Base-by-base conservation (phyloP, 1,140 invertebrate species). In the Drosophila nannoptera region DNA sequence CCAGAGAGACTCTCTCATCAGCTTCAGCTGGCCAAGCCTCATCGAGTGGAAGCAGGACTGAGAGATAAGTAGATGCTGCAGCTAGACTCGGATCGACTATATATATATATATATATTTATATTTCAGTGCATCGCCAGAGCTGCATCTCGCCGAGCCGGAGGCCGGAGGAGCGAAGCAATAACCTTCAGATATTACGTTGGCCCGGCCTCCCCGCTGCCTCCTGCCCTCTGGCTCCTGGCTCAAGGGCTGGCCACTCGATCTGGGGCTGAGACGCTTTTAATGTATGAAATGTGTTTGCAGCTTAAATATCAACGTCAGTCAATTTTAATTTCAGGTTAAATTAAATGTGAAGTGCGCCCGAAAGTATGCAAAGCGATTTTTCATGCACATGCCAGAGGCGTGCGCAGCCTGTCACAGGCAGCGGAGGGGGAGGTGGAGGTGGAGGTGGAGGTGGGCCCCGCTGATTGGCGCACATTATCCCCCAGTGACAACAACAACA, bases 341-440 rank as follows among this genome's bases (percentile, higher is more conserved):
- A 78, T 83, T 82, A 84, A 78, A 84, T 78, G 75, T 78, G 78
- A 83, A 82, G 78, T 82, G 78, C 48, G 71, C 63, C 71, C 40
- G 54, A 61, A 75, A 75, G 72, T 77, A 75, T 84, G 76, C 73
- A 84, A 80, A 84, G 75, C 80, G 80, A 83, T 83, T 83, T 83
- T 80, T 83, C 76, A 84, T 83, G 78, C 78, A 83, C 78, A 75
- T 69, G 61, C 66, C 33, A 43, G 66, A 29, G 32, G 59, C 12
- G 53, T 40, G 40, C 58, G 46, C 46, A n/a, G 29, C 22, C 46
- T 49, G 46, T 49, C 12, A 42, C 49, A 3, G 6, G 9, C 9
- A 42, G 9, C 9, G 12, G 9, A 16, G 60, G 2, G 14, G 31
- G 32, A 8, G 36, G 8, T 7, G 46, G n/a, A n/a, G n/a, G n/a